Evolutionary conservation across 1,140 invertebrate genomes (phyloP), one percentile per base, ranked within the genome.

Genomic region (Drosophila grimshawi): DNA sequence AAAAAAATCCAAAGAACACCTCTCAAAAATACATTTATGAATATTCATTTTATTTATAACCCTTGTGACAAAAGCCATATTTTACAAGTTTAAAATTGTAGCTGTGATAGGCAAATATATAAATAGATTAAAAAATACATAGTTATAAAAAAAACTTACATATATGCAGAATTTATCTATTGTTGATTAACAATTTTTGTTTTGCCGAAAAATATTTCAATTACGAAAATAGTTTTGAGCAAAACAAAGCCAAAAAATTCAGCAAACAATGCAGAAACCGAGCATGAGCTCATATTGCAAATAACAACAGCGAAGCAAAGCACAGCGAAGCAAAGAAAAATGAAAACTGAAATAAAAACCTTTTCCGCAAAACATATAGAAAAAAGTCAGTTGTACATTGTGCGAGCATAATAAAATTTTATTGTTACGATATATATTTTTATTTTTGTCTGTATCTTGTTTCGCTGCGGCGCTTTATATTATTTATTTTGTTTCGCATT

Each of bases 351-450:
- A 59, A 33, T 5, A 52, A 11, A 48, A 57, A 49, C 46, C 30
- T 30, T 43, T 11, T 10, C 32, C 29, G 52, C 45, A 43, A 53
- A 60, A 29, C 45, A 35, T 29, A 62, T 59, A 49, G 74, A 75
- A 53, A 77, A 81, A 82, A 81, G 68, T 62, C 78, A 66, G 68
- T 37, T 63, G 59, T 69, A 52, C 11, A 51, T 64, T 41, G 27
- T 64, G 33, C 41, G 73, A 65, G 64, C 69, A 74, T 78, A 81
- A 83, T 89, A 80, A 79, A 76, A 88, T 83, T 89, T 88, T 88
- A 89, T 89, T 88, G 83, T 83, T 83, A 64, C 53, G 49, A 80
- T 86, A 86, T 79, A 71, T 86, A 74, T 83, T 80, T 57, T 35
- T 11, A 3, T 57, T 45, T 45, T 59, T 45, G 45, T 32, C n/a